Evolutionary conservation across 92 coral and sea anemone genomes (phyloP), one percentile per base, ranked within the genome.

Genomic region (Micromussa lordhowensis): DNA sequence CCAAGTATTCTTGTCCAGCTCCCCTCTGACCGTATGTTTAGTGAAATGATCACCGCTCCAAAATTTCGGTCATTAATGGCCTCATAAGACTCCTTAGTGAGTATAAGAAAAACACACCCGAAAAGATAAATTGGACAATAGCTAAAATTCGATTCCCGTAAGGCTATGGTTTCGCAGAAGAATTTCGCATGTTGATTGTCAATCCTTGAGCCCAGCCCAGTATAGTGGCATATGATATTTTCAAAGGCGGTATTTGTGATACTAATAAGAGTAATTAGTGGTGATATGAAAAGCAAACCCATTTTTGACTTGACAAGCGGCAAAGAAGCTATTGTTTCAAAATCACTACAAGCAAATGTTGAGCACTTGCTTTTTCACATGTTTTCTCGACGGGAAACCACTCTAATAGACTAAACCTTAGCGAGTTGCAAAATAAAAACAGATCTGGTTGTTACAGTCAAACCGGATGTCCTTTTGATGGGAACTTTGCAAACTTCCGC

Each of bases 191-290:
- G 89, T 51, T 61, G 51, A 64, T 35, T 68, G 63, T 86, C 89
- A 86, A 61, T 31, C 29, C 13, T 29, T 58, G 22, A 15, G 76
- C 89, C 89, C 89, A 77, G 38, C 89, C 89, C 89, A 64, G 49
- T 7, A 64, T n/a, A 64, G 86, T 64, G 89, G 77, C 30, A 86
- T 48, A 49, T 77, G 89, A 86, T 86, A 83, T 86, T 26, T 29
- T 38, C 19, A 74, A 44, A 86, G 83, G 89, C 83, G 89, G 89
- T 48, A 86, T 86, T 86, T 59, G 35, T 28, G 36, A 58, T 75
- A 22, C 83, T 77, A 77, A 86, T 77, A 86, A 86, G 89, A 68
- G 75, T 86, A 77, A 86, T 86, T 86, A 86, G 48, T n/a, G 14
- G 76, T 77, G 89, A 63, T 78, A 19, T 77, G 77, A 86, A 64